Conservation (phyloP, 2,888 invertebrate species). For the Hirtodrosophila duncani region DNA sequence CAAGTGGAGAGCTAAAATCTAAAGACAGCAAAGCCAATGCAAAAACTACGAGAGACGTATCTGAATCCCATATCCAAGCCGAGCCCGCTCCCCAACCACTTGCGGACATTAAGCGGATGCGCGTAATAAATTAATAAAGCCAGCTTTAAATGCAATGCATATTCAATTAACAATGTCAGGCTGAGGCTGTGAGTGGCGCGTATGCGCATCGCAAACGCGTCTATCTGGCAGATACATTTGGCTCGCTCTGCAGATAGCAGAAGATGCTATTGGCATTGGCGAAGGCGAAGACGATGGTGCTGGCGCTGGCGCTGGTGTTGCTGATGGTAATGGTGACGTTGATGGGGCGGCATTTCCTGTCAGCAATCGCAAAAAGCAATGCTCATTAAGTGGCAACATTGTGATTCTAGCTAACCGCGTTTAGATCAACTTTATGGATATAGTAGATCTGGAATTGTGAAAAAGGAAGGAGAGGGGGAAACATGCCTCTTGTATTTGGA, state of each 20-base stretch:
- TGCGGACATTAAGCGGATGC: conserved; percentile 63
- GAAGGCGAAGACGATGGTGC: conserved; percentile 36
- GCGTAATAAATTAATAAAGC: conserved; percentile 74
- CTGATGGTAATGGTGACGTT: no score
- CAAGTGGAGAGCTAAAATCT: conserved; percentile 22
- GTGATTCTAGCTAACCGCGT: background rate
- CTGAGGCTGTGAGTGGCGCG: conserved; percentile 10
- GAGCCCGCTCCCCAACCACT: conserved; percentile 5
- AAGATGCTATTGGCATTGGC: background rate
- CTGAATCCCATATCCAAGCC: conserved; percentile 6
- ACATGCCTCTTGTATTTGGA: no score
- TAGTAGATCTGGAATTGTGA: no score
- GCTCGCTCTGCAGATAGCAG: conserved; percentile 39
- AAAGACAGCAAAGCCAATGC: conserved; percentile 10
- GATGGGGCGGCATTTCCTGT: conserved; percentile 38
- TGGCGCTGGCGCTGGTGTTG: conserved; percentile 2
- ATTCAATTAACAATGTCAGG: conserved; percentile 73
- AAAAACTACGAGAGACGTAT: conserved; percentile 9
- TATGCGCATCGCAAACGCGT: no score
- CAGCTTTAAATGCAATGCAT: conserved; percentile 69
- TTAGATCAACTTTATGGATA: conserved; percentile 25
- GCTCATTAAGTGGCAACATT: conserved; percentile 31
- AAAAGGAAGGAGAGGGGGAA: no score
- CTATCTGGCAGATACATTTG: conserved; percentile 66
- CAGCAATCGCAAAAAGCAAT: conserved; percentile 15